Evolutionary conservation across 2,888 invertebrate species (phyloP), one percentile per base, ranked within the genome.

Genomic region (Heliconius sara): DNA sequence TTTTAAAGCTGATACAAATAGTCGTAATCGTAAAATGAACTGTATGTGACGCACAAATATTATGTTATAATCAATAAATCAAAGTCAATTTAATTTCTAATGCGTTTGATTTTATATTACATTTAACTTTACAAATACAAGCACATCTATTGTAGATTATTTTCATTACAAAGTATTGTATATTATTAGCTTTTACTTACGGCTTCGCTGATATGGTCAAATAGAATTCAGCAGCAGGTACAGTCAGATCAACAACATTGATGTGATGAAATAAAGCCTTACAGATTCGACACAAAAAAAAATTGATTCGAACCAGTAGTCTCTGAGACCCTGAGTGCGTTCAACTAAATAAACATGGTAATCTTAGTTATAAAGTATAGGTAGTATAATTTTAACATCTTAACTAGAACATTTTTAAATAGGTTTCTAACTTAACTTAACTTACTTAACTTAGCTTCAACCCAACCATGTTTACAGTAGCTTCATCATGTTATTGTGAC

Each of bases 401-500:
- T 30, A 65, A 19, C 6, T 16, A 27, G 19, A 30, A 30, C 30
- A 30, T 30, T 4, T 30, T 4, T 30, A 30, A 30, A 30, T 30
- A 30, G 30, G 30, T 30, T 30, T 30, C 30, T 30, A 30, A 3
- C 27, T 27, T 27, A 27, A 27, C 27, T 27, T 27, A 27, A 27
- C 27, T 27, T 27, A 27, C 27, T 27, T 27, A 27, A 27, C 27
- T 27, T 27, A 27, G 27, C 27, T 27, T 27, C 16, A 63, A 22
- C 13, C n/a, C 34, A 74, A 25, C 30, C 52, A 63, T 52, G 85
- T 84, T 85, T 85, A 85, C 85, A 84, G 68, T 60, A 63, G 57
- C 66, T 70, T 16, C 34, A 72, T 72, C 66, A 68, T 84, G 83
- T 76, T 84, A 84, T 84, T 88, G 83, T 86, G 87, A 89, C 87